Conservation (phyloP, 2,797 vertebrate species). For the Tiaroga cobitis region DNA sequence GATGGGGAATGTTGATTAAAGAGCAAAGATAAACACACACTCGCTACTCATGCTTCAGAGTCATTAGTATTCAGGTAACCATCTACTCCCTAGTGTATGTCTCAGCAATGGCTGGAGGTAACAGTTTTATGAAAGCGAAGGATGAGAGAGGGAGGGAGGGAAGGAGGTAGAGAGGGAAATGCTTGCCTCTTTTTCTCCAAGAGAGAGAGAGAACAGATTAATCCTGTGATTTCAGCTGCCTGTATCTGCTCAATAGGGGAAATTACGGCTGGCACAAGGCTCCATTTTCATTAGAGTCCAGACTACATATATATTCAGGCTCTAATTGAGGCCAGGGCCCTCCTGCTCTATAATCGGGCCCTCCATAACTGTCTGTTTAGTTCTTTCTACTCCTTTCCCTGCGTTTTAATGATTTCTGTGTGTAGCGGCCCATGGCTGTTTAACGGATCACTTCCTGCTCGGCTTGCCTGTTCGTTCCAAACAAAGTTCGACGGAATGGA, state of each 20-base stretch:
- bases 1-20: slow-evolving; percentile 41
- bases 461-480: slow-evolving; percentile 66
- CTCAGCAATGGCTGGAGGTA: slow-evolving; percentile 51
- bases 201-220: slow-evolving; percentile 79
- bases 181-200: slow-evolving; percentile 65
- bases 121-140: slow-evolving; percentile 43
- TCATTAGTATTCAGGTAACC: slow-evolving; percentile 48
- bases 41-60: not conserved
- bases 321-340: slow-evolving; percentile 79
- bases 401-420: slow-evolving; percentile 53
- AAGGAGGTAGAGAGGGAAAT: slow-evolving; percentile 54
- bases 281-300: slow-evolving; percentile 77
- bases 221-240: slow-evolving; percentile 71
- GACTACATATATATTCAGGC: slow-evolving; percentile 77
- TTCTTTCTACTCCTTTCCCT: slow-evolving; percentile 36
- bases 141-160: slow-evolving; percentile 19
- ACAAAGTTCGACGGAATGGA: slow-evolving; percentile 65
- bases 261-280: slow-evolving; percentile 70
- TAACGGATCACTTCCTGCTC: slow-evolving; percentile 66
- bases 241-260: slow-evolving; percentile 38
- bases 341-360: slow-evolving; percentile 77
- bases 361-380: slow-evolving; percentile 79
- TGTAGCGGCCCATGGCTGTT: slow-evolving; percentile 54
- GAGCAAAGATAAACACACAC: slow-evolving; percentile 42
- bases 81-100: slow-evolving; percentile 35